Evolutionary conservation across 2,797 vertebrate species (phyloP), one percentile per base, ranked within the genome.

Genomic region (Cyprinella venusta): DNA sequence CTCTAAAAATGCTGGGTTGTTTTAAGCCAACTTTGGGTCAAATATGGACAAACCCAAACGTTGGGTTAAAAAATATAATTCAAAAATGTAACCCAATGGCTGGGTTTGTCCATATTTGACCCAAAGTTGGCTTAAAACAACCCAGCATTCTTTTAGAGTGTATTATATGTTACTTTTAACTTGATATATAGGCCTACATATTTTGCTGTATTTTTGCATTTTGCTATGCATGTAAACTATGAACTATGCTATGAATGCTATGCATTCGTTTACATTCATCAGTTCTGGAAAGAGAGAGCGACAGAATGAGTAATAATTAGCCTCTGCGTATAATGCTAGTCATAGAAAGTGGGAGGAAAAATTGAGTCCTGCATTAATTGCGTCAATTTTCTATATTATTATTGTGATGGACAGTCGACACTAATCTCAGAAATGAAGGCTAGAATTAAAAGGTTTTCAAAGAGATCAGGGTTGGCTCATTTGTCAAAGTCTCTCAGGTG

Each of bases 381-480:
- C 0, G 0, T 40, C 8, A 3, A 1, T 76, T 76, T 76, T 21
- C 40, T 59, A 1, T 48, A 48, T 48, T 48, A 15, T 48, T 59
- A 59, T n/a, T 15, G 21, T 40, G 15, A 18, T 40, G 33, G 36
- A 52, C 71, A 54, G 30, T 33, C 50, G 10, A 42, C 52, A 76
- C 72, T 38, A 59, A 75, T 76, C 2, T 0, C 21, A 76, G 74
- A 76, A 54, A 59, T 76, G 3, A 59, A 77, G 12, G 16, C 16
- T 26, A 40, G n/a, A 64, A 64, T 24, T 38, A 40, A 16, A 21
- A 8, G 81, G 38, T 69, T 76, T 70, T 70, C n/a, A 40, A 30
- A 50, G 67, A 65, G 65, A 70, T 83, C 74, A 61, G 36, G 4
- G n/a, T 45, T 36, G 52, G 16, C 81, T 70, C 40, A 67, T 81